A percentile compares a stretch with the other conserved stretches of the same genome.
Conservation (phyloP, 2,888 invertebrate genomes). For the Acleris cristana region DNA sequence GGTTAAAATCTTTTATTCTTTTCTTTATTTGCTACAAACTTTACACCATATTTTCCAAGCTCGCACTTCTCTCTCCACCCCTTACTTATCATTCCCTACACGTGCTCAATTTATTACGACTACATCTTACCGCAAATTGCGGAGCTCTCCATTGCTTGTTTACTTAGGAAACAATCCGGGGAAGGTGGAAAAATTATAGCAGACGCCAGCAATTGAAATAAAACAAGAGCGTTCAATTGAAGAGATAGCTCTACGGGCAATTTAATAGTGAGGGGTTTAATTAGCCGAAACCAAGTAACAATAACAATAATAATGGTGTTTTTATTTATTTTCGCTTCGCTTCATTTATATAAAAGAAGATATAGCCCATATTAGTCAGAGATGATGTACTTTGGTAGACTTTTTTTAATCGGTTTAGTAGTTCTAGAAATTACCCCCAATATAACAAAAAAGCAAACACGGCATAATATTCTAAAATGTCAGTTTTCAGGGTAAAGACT, state of each 20-base stretch:
- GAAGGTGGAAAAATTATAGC: constrained; percentile 32
- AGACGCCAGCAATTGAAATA: constrained; percentile 31
- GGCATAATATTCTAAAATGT: neutral
- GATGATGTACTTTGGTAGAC: no score
- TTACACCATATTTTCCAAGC: constrained; percentile 1
- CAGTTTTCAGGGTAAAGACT: neutral
- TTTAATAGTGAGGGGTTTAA: constrained; percentile 25
- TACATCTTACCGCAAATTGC: constrained; percentile 28
- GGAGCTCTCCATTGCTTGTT: constrained; percentile 30
- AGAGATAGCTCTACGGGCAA: constrained; percentile 9
- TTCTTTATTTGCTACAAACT: neutral
- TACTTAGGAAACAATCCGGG: constrained; percentile 32
- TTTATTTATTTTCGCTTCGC: no score
- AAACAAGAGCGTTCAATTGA: constrained; percentile 29
- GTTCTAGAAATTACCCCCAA: no score
- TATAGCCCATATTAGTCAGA: no score
- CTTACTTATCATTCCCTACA: constrained; percentile 29
- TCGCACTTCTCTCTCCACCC: constrained; percentile 17
- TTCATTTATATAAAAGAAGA: no score
- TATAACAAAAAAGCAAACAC: no score
- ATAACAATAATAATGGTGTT: neutral
- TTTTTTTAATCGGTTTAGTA: no score
- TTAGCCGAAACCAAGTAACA: constrained; percentile 20
- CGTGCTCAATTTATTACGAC: constrained; percentile 29
- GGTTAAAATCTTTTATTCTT: no score